phyloP scores from a whole-genome alignment of 2,113 vertebrate genomes.

The Enhydra lutris region DNA sequence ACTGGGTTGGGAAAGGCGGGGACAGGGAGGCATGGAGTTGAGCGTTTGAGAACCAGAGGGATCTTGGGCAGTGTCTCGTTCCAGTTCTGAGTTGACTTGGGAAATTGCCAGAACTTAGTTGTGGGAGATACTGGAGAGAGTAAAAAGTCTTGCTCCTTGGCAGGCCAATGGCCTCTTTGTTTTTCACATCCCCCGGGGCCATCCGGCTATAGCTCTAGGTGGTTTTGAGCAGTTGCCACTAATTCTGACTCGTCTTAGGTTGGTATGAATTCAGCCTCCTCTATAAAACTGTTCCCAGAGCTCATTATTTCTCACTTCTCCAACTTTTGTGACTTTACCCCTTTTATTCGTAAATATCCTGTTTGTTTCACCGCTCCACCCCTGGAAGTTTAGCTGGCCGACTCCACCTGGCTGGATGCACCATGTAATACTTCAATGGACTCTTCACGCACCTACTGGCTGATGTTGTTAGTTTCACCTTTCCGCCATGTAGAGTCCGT shows the following conservation, averaged over 20 bases:
- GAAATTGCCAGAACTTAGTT: not conserved
- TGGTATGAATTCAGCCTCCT: not conserved
- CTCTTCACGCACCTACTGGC: not conserved
- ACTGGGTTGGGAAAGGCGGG: not conserved
- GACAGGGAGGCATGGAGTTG: accelerated
- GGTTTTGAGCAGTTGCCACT: not conserved
- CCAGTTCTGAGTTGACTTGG: not conserved
- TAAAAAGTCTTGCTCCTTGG: not conserved
- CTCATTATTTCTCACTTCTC: not conserved
- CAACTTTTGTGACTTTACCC: not conserved
- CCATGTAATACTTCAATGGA: not conserved
- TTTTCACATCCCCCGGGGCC: not conserved
- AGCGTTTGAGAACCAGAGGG: not conserved
- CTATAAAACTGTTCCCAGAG: not conserved
- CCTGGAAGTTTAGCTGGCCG: not conserved
- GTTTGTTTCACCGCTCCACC: not conserved
- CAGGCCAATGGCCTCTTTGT: not conserved
- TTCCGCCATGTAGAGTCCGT: not conserved
- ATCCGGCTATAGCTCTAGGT: not conserved
- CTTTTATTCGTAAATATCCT: not conserved
- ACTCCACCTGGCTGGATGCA: not conserved
- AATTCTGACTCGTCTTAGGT: not conserved
- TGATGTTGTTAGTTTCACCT: not conserved
- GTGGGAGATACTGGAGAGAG: accelerated
- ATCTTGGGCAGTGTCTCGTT: not conserved